Evolutionary conservation across 2,113 vertebrate genomes (phyloP).

Genomic region (Marcusenius ussheri): DNA sequence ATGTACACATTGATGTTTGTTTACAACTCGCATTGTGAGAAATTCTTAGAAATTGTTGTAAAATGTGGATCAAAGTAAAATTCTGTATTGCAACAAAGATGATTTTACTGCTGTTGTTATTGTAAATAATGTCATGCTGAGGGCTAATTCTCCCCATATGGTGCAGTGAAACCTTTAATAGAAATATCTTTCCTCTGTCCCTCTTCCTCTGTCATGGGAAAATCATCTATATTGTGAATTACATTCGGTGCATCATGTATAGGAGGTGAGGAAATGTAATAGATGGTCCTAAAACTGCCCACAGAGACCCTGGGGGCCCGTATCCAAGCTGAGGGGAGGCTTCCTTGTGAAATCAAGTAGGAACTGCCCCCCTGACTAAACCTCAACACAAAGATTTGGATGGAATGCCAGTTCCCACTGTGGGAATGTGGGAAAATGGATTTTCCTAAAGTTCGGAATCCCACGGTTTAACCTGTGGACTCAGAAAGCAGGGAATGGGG

Average conservation of each 20-base stretch:
- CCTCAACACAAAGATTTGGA: conserved; percentile 40
- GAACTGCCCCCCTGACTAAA: conserved; percentile 49
- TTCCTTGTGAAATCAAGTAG: conserved; percentile 41
- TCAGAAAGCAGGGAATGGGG: conserved; percentile 46
- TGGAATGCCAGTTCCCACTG: conserved; percentile 56
- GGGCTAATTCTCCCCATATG: neutral
- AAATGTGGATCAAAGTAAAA: neutral
- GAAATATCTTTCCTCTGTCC: neutral
- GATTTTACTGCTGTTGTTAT: neutral
- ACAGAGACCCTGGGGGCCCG: neutral
- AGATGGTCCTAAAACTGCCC: neutral
- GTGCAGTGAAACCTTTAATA: neutral
- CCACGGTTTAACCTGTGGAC: conserved; percentile 57
- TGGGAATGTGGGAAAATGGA: conserved; percentile 64
- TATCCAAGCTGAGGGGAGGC: conserved; percentile 19
- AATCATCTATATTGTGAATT: neutral
- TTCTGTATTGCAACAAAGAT: neutral
- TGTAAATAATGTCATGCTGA: neutral
- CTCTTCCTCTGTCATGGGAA: neutral
- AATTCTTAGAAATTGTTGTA: neutral
- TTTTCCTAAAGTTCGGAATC: conserved; percentile 61
- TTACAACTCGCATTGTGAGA: neutral
- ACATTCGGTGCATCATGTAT: neutral
- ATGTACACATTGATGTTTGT: neutral
- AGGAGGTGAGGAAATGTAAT: neutral